These are phyloP conservation scores for Acanthornis magna DNA, from an alignment of 2,797 vertebrate genomes.

Conservation along the genomic window DNA sequence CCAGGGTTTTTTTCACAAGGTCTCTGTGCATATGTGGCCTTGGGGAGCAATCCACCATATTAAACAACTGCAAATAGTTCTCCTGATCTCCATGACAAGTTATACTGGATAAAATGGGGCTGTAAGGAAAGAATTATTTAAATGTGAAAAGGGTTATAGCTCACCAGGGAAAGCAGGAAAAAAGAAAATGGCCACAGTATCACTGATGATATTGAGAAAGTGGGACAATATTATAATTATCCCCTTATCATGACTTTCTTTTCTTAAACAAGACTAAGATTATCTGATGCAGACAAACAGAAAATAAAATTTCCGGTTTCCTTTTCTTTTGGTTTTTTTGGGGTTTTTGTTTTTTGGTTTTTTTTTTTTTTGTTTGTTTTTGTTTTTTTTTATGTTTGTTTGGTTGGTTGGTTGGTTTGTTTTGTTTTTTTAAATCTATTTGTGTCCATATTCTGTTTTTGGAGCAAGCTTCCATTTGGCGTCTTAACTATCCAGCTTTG, in stretches of 20 bases:
- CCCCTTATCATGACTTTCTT: neutral
- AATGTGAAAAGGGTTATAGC: neutral
- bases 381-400: no score
- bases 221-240: neutral
- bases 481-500: neutral
- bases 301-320: neutral
- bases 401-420: neutral
- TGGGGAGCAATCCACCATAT: constrained; percentile 1
- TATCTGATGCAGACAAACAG: neutral
- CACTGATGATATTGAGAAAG: constrained; percentile 2
- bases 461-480: neutral
- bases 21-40: neutral
- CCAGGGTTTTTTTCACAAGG: neutral
- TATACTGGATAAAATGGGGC: neutral
- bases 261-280: neutral
- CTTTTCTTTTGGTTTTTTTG: neutral
- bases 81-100: constrained; percentile 9
- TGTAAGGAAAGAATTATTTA: constrained; percentile 22
- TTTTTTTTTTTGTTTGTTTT: no score
- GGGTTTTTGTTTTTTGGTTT: no score
- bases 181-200: neutral
- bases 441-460: neutral
- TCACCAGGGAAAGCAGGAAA: neutral
- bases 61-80: constrained; percentile 10
- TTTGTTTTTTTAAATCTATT: neutral